Evolutionary conservation across 23 tunicate genomes (phyloP), one percentile per base, ranked within the genome.

Genomic region (Styela clava): DNA sequence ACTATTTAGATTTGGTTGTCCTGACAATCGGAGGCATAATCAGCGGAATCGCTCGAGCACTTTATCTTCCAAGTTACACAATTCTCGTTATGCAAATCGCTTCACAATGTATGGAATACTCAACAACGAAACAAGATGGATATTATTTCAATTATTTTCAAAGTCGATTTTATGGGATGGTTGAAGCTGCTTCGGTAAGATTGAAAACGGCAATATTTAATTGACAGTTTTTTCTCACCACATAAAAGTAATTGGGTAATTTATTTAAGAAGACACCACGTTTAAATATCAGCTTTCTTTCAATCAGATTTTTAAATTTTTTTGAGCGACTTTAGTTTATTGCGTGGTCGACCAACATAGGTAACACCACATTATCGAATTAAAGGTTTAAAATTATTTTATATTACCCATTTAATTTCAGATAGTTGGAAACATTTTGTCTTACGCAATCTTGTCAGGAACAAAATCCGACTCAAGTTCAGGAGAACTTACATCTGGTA

Each of bases 111-210:
- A 34, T 35, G 24, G 34, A 71, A 29, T 30, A 26, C 34, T 26
- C 77, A 27, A 7, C 24, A 21, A 16, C 35, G 35, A 71, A 34
- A 32, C 20, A 26, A 7, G 77, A 29, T 12, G 24, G 77, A 71
- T 71, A 28, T 34, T 71, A 71, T 29, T n/a, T 26, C 35, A 34
- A 71, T 32, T 71, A 71, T 16, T 71, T 28, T 71, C 77, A 71
- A 71, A 71, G 77, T 16, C 35, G 77, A 29, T 71, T 71, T 71
- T 71, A 71, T 30, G 35, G 35, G 3, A 18, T 71, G 34, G 24
- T 71, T 16, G 77, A 71, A 16, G 29, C 35, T 34, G 34, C 35
- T 71, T 71, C 77, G 77, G 77, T 71, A 71, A 34, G 34, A 44
- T n/a, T n/a, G n/a, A n/a, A n/a, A n/a, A n/a, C n/a, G n/a, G n/a